Base-by-base conservation (phyloP, 2,797 vertebrate genomes). In the Microchirus variegatus region DNA sequence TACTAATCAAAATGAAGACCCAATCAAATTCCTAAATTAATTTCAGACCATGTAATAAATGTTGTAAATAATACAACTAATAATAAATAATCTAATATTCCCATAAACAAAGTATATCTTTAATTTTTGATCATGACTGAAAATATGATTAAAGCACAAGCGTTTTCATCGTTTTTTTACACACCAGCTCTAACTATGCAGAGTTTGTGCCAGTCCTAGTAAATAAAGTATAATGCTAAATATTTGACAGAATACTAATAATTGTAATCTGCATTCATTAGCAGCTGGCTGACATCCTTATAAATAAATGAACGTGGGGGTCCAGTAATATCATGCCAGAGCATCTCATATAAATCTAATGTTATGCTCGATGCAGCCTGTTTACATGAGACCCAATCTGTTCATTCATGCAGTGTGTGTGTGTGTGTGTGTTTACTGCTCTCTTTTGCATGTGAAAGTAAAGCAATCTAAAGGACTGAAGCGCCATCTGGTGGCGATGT, bases 401-500 rank as follows among this genome's bases (percentile, higher is more conserved):
- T 81, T 87, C 77, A 88, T 81, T 85, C 74, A 69, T 65, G 71
- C 59, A 66, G 58, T 19, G 16, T 60, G 19, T 58, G 55, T 56
- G 69, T 59, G 53, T 62, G 53, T 63, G n/a, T 54, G 37, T 51
- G 35, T 66, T 45, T 5, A 31, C 31, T 31, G 31, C 7, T 51
- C 61, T 50, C 55, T 71, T 59, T 45, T 60, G 42, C 61, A 42
- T 60, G 48, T 53, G 15, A 43, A 45, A 64, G 15, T 36, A n/a
- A n/a, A 43, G 17, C 38, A 26, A 88, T 91, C 72, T 79, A 70
- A 84, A 92, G 91, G 89, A 73, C 91, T 87, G 85, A 90, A 90
- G 89, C 91, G 77, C 92, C 93, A 94, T 93, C 93, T 94, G 89
- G 87, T 90, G 93, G 90, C 41, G 38, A 50, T 55, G 9, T 2